Evolutionary conservation across 1,140 invertebrate species (phyloP), one percentile per base, ranked within the genome.

Genomic region (Venustaconcha ellipsiformis): DNA sequence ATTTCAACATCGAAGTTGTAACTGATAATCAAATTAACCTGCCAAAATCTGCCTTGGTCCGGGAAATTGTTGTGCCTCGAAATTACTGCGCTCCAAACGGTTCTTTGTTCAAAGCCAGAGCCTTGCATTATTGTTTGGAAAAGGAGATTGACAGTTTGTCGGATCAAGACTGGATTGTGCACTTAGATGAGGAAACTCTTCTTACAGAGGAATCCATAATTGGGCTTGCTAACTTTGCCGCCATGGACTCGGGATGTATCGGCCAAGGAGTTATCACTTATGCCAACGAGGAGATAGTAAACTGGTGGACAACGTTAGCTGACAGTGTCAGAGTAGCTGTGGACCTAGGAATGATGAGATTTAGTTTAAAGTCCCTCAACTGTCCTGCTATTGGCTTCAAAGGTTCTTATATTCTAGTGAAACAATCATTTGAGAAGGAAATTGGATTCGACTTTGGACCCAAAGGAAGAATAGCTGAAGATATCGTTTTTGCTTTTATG

Each of bases 181-280:
- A 99, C 88, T 99, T 57, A 11, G 37, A 48, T 48, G 37, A 48
- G 0, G 37, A 48, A 11, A 48, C 37, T 48, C 37, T 48, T 48
- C 90, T 99, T 1, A 99, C 97, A 4, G 95, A 96, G 85, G 96
- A 97, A 89, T 94, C 95, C 23, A 93, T 93, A 4, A 76, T 82
- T 57, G 97, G 97, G 12, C 96, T 99, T 82, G 90, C 99, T 18
- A 99, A 99, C 87, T 99, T 99, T 93, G 95, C 97, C 26, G 23
- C 18, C 60, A 66, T 58, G 2, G 97, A 96, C 0, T 96, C 96
- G 89, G 95, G 98, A 91, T 94, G 96, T 74, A 99, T 99, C 91
- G 97, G 97, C 0, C 97, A 99, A 92, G 97, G 97, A 4, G 91
- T 99, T 17, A 99, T 99, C 71, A 99, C 97, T 12, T 99, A 99